Evolutionary conservation across 2,888 invertebrate genomes (phyloP).

Genomic region (Cantharis rufa): DNA sequence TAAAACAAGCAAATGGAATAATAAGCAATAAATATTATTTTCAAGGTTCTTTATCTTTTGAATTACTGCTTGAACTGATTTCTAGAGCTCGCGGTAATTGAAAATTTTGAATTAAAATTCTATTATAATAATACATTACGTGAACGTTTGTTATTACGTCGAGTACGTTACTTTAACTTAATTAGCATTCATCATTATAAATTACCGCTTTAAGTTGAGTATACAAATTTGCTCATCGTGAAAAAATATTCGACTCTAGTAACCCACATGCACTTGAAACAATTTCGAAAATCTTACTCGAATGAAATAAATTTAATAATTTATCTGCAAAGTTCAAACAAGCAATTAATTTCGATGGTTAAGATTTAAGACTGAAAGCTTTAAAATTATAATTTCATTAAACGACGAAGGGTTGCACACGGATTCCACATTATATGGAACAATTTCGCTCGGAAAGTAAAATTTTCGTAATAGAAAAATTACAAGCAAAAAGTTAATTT

Average conservation of each 20-base stretch:
- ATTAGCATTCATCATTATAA: neutral
- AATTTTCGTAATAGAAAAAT: neutral
- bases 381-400: conserved; percentile 2
- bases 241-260: neutral
- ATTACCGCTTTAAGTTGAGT: neutral
- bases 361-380: neutral
- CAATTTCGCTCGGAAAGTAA: neutral
- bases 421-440: neutral
- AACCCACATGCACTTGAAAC: neutral
- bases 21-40: neutral
- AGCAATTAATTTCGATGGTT: neutral
- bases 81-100: neutral
- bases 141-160: neutral
- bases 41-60: neutral
- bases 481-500: conserved; percentile 3
- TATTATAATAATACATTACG: neutral
- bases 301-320: neutral
- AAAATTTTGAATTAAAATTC: neutral
- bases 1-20: neutral
- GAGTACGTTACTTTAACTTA: neutral
- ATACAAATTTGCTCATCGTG: neutral
- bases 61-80: neutral
- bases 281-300: neutral
- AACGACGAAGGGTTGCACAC: neutral
- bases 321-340: neutral